These are phyloP conservation scores for Diachrysia chrysitis DNA, from an alignment of 2,888 invertebrate species.

Conservation along the genomic window DNA sequence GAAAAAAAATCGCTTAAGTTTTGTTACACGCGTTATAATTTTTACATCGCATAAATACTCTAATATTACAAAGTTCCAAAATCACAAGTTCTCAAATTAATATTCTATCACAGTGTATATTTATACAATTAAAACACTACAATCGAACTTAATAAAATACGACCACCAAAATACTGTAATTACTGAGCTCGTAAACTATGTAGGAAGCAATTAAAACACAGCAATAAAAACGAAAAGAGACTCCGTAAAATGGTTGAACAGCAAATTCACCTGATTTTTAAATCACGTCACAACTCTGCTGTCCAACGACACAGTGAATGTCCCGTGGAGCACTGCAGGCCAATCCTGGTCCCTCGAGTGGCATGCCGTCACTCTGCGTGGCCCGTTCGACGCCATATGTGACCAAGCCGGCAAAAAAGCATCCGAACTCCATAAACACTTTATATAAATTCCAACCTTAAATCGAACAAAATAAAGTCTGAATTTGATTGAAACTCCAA, in stretches of 20 bases:
- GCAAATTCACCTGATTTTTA: slow-evolving; percentile 57
- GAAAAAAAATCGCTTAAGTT: too few species aligned
- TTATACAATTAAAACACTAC: neutral
- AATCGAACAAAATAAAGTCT: slow-evolving; percentile 67
- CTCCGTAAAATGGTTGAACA: slow-evolving; percentile 17
- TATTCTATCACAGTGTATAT: neutral
- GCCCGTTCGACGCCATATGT: slow-evolving; percentile 88
- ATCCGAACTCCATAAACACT: slow-evolving; percentile 63
- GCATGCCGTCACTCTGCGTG: slow-evolving; percentile 85
- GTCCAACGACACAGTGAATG: slow-evolving; percentile 77
- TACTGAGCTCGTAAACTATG: slow-evolving; percentile 1
- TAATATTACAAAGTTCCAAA: neutral
- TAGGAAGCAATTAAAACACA: slow-evolving; percentile 8
- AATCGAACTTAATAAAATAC: neutral
- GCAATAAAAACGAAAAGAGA: slow-evolving; percentile 8
- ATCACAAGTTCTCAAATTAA: neutral
- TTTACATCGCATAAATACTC: too few species aligned
- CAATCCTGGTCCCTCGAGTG: slow-evolving; percentile 86
- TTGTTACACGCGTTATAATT: neutral
- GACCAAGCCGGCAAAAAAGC: slow-evolving; percentile 69
- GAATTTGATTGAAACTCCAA: slow-evolving; percentile 62
- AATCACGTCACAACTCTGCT: slow-evolving; percentile 72
- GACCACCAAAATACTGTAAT: neutral
- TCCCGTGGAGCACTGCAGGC: slow-evolving; percentile 78
- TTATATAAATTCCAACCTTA: slow-evolving; percentile 70